A percentile compares a stretch with the other conserved stretches of the same genome.
These are phyloP conservation scores for Caranx ignobilis DNA, from an alignment of 2,113 vertebrate species.

Conservation along the genomic window DNA sequence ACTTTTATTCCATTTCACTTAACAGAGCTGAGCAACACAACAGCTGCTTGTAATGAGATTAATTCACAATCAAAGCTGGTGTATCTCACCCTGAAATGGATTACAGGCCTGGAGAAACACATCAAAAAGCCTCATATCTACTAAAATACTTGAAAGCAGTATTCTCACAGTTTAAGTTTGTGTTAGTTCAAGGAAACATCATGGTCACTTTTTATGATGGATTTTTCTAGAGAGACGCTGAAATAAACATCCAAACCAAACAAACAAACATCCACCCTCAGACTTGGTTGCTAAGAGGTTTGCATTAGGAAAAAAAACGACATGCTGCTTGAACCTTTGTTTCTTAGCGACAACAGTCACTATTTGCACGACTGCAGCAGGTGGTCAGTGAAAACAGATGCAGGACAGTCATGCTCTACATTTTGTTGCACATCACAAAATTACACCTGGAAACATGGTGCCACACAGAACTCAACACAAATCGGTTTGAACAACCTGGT, in stretches of 20 bases:
- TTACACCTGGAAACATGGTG: conserved; percentile 23
- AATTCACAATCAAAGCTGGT: neutral
- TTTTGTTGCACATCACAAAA: conserved; percentile 7
- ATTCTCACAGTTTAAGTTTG: neutral
- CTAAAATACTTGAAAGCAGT: neutral
- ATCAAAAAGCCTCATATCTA: neutral
- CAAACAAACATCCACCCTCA: neutral
- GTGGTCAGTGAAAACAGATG: neutral
- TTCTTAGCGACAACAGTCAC: neutral
- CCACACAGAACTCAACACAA: conserved; percentile 22
- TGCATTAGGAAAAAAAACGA: neutral
- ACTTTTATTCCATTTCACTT: neutral
- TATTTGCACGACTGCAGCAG: conserved; percentile 20
- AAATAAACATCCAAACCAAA: too few relatives aligned
- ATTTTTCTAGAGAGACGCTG: neutral
- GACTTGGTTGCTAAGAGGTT: neutral
- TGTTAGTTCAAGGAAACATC: neutral
- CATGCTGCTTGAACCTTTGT: neutral
- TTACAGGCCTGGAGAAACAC: neutral
- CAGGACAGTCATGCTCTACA: neutral
- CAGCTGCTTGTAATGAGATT: neutral
- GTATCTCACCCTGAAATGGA: neutral
- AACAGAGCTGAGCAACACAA: neutral
- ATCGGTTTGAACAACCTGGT: neutral
- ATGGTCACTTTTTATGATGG: neutral